Base-by-base conservation (phyloP, 2,797 vertebrate species). In the Pangasius djambal region DNA sequence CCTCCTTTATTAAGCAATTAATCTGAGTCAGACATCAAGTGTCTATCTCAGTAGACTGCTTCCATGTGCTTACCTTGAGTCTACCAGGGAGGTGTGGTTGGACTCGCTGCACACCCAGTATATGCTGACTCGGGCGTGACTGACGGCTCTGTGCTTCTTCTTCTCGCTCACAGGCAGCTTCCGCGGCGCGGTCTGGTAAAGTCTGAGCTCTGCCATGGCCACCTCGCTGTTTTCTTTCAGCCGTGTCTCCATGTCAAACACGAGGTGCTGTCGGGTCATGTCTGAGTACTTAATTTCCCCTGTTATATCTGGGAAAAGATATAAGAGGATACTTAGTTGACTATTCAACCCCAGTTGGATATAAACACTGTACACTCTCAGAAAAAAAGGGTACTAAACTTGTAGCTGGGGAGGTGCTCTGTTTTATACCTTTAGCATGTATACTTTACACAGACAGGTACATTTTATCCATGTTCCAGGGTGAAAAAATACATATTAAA, bases 181-280 rank as follows among this genome's bases (percentile, higher is more conserved):
- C 55, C 89, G 93, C 74, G 94, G 86, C 0, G 96, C 94, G 88
- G 95, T 96, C 92, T 97, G 96, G 94, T 96, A 97, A 52, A 98
- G 96, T 85, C 95, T 97, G 70, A 98, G 94, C 65, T 96, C 96
- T 0, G 97, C 97, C 96, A 97, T 96, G 12, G 96, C 96, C 74
- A 98, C 96, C 86, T 97, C 97, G 0, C 95, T 96, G 93, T 96
- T 95, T 48, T 95, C 92, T 0, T 97, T 95, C 91, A 98, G 94
- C 86, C 96, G 95, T 87, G 93, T 94, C 85, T 97, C 95, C 97
- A 97, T 95, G 90, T 96, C 91, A 79, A 97, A 97, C 44, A 95
- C 88, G 57, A 97, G 92, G 78, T 94, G 94, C 90, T 96, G 95
- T 8, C 93, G 93, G 0, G 90, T 94, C 48, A 94, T 92, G 86